Evolutionary conservation across 2,888 invertebrate genomes (phyloP).

Genomic region (Xylota sylvarum): DNA sequence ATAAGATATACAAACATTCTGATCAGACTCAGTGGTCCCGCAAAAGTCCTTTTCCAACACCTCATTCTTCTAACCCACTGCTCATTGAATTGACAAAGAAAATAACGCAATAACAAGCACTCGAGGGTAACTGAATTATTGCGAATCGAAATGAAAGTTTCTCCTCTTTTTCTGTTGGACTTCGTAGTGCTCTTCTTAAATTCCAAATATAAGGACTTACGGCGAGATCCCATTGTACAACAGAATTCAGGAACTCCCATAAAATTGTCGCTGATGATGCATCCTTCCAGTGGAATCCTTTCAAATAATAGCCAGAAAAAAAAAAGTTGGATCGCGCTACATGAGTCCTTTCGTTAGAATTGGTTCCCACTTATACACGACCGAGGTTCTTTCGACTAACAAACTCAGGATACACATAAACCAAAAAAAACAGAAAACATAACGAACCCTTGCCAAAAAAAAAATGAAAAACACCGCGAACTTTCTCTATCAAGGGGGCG

Average conservation of each 20-base stretch:
- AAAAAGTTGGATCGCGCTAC: constrained; percentile 13
- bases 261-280: constrained; percentile 38
- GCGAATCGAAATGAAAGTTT: constrained; percentile 44
- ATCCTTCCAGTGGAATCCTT: constrained; percentile 22
- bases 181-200: neutral
- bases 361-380: constrained; percentile 6
- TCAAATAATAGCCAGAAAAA: constrained; percentile 15
- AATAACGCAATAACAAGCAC: constrained; percentile 46
- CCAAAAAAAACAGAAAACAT: neutral
- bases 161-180: neutral
- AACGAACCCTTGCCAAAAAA: constrained; percentile 5
- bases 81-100: constrained; percentile 59
- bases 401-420: neutral
- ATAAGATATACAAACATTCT: constrained; percentile 19
- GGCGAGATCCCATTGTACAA: neutral
- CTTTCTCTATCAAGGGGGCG: constrained; percentile 18
- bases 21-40: constrained; percentile 12
- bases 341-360: neutral
- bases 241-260: constrained; percentile 13
- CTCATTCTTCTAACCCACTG: constrained; percentile 26
- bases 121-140: constrained; percentile 60
- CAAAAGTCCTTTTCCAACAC: constrained; percentile 4
- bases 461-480: constrained; percentile 4
- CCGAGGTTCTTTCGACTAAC: neutral
- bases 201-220: constrained; percentile 9